A percentile compares a stretch with the other conserved stretches of the same genome.
Conservation (phyloP, 2,888 invertebrate genomes). For the Nemoura dubitans region DNA sequence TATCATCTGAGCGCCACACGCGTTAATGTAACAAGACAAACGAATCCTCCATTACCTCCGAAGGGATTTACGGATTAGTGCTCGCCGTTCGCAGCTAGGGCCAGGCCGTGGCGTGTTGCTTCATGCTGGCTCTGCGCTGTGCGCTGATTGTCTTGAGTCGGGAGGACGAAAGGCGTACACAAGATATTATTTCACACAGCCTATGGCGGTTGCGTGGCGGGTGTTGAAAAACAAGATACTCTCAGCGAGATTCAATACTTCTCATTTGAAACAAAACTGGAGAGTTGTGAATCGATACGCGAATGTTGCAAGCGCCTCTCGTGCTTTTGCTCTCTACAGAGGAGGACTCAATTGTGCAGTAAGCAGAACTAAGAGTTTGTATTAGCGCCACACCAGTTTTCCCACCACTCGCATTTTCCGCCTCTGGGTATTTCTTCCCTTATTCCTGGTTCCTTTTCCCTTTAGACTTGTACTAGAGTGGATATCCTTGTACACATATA, state of each 20-base stretch:
- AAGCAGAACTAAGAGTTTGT: constrained; percentile 48
- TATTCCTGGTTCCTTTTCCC: constrained; percentile 17
- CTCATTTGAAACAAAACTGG: not conserved
- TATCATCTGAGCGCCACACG: not conserved
- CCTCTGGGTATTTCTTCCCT: constrained; percentile 26
- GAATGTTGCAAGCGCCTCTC: not conserved
- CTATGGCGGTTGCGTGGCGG: not conserved
- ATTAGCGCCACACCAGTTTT: constrained; percentile 39
- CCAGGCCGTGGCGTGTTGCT: not conserved
- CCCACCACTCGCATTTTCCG: not conserved
- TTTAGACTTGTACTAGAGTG: constrained; percentile 36
- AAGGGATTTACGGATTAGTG: constrained; percentile 37
- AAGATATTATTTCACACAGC: not conserved
- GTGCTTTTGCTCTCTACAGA: not conserved
- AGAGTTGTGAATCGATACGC: constrained; percentile 17
- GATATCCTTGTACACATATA: constrained; percentile 43
- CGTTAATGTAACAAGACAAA: constrained; percentile 37
- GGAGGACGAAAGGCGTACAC: not conserved
- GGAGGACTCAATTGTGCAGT: constrained; percentile 45
- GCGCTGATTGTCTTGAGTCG: not conserved
- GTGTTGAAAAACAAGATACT: not conserved
- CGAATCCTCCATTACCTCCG: constrained; percentile 38
- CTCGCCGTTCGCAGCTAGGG: not conserved
- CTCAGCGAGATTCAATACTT: not conserved
- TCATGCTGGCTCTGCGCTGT: not conserved